Evolutionary conservation across 2,113 vertebrate genomes (phyloP).

Genomic region (Daboia siamensis): DNA sequence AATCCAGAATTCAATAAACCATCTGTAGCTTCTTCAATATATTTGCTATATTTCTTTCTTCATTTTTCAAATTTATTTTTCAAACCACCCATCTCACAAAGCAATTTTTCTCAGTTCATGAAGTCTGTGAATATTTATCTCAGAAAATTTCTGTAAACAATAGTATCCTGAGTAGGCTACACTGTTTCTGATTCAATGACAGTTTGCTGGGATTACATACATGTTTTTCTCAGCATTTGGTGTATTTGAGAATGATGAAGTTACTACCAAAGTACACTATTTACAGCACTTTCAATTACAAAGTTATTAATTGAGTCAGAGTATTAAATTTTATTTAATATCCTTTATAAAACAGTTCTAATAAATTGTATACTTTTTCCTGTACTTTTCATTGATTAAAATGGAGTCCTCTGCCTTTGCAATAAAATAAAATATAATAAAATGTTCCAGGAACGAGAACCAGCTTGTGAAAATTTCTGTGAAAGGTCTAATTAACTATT

Average conservation of each 20-base stretch:
- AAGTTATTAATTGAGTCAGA: background rate
- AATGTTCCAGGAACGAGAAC: background rate
- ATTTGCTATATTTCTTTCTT: background rate
- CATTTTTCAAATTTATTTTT: background rate
- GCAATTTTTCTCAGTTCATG: background rate
- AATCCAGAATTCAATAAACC: background rate
- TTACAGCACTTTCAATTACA: background rate
- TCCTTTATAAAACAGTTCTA: background rate
- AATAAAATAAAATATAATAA: background rate
- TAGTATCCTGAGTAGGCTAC: background rate
- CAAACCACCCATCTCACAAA: background rate
- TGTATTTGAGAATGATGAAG: background rate
- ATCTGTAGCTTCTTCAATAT: background rate
- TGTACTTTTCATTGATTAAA: background rate
- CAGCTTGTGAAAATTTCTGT: background rate
- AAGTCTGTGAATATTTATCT: background rate
- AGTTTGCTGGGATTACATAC: background rate
- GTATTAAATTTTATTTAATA: background rate
- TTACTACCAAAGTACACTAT: background rate
- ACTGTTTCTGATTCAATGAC: background rate
- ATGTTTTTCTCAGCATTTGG: background rate
- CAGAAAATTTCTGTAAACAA: background rate
- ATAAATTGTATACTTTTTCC: background rate
- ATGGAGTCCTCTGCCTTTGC: background rate
- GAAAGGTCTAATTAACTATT: background rate